These are phyloP conservation scores for Atta texana DNA, from an alignment of 1,140 invertebrate species.

Conservation along the genomic window DNA sequence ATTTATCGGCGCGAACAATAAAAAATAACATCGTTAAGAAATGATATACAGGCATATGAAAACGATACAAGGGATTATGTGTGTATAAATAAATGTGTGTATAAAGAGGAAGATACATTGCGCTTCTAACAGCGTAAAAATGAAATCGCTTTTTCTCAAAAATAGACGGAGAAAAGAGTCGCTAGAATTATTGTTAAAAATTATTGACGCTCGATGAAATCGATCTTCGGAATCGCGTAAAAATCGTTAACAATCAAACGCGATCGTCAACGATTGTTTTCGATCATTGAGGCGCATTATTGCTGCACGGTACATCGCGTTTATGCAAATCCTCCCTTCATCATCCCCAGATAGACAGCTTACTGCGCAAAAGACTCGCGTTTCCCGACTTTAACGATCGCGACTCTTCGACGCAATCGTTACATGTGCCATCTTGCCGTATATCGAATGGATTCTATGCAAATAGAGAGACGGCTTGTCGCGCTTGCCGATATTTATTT, in stretches of 20 bases:
- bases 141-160: not conserved
- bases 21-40: not conserved
- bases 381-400: not conserved
- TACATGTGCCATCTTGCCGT: not conserved
- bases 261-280: not conserved
- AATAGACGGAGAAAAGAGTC: conserved; percentile 4
- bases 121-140: not conserved
- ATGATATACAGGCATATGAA: not conserved
- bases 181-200: not conserved
- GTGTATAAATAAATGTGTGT: not conserved
- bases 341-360: not conserved
- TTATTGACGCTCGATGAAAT: conserved; percentile 12
- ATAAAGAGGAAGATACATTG: conserved; percentile 14
- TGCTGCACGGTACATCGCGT: not conserved
- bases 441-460: conserved; percentile 1
- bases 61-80: not conserved
- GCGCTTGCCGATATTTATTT: not conserved
- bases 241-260: not conserved
- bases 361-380: not conserved
- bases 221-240: not conserved
- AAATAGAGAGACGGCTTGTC: not conserved
- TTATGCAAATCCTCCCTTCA: conserved; percentile 1
- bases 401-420: conserved; percentile 3
- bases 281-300: not conserved
- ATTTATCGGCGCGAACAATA: not conserved